These are phyloP conservation scores for Aporophyla lueneburgensis DNA, from an alignment of 2,888 invertebrate species.

Conservation along the genomic window DNA sequence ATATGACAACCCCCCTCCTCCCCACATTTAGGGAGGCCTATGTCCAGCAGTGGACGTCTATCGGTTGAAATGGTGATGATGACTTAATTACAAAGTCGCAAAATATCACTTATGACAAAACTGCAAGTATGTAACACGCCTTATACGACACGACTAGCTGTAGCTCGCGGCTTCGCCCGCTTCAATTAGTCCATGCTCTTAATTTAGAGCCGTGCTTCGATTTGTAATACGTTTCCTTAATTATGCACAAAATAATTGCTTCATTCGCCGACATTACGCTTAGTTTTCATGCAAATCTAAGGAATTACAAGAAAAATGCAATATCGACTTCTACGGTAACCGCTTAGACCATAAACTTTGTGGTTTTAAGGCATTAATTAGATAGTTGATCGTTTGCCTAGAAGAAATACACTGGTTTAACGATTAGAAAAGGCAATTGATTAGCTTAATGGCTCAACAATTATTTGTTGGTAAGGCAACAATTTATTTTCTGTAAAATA, in stretches of 20 bases:
- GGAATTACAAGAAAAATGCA: conserved; percentile 29
- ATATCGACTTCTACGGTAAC: conserved; percentile 32
- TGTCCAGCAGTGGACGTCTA: no score
- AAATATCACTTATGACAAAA: background rate
- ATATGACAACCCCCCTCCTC: no score
- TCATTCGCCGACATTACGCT: conserved; percentile 48
- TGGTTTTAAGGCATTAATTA: conserved; percentile 32
- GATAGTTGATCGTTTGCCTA: conserved; percentile 25
- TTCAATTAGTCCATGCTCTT: conserved; percentile 57
- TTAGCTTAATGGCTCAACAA: conserved; percentile 18
- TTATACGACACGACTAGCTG: conserved; percentile 36
- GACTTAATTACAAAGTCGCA: background rate
- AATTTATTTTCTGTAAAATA: conserved; percentile 17
- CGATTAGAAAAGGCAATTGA: conserved; percentile 20
- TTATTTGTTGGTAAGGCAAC: conserved; percentile 12
- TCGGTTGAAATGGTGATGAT: no score
- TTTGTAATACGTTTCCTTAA: conserved; percentile 59
- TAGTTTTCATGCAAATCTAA: conserved; percentile 44
- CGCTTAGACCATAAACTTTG: conserved; percentile 15
- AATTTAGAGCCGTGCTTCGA: conserved; percentile 50
- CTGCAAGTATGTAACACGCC: conserved; percentile 2
- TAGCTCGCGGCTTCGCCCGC: conserved; percentile 34
- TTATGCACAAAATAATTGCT: conserved; percentile 59
- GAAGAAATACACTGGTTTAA: conserved; percentile 16
- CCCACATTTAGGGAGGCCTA: no score